Base-by-base conservation (phyloP, 2,113 vertebrate genomes). In the Hippocampus comes region DNA sequence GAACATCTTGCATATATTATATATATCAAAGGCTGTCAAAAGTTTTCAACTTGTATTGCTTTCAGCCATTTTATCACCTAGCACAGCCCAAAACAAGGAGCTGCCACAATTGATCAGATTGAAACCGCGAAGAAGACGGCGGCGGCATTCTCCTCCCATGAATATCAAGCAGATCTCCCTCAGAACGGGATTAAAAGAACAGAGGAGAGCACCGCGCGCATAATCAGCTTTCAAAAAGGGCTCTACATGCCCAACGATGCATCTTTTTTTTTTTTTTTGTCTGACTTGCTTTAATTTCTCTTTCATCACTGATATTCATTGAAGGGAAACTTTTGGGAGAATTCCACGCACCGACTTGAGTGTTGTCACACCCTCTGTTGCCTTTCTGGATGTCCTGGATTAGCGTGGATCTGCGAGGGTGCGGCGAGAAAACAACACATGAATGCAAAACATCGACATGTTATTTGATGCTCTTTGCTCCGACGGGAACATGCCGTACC, bases 361-460 rank as follows among this genome's bases (percentile, higher is more conserved):
- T 72, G 82, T 91, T 92, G 78, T 93, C 87, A 80, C 97, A 99
- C 80, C 96, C 96, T 76, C 70, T 82, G 70, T 90, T 96, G 80
- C 97, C 96, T 2, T 80, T 87, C 88, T 94, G 89, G 73, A 99
- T 80, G 67, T 98, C 97, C 83, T 99, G 97, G 82, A 94, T 93
- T 86, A 98, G 82, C 72, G 71, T 77, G 27, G 86, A 83, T 78
- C 95, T 97, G 85, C 53, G 70, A 63, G 76, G 27, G 12, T 67
- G 74, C 5, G 9, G 21, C 65, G 49, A 75, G 72, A 41, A 78
- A 42, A 73, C 1, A 78, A 80, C 21, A 77, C 14, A 56, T 70
- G 42, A 42, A 23, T 51, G 17, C 20, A 72, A 72, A 67, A 34
- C 65, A 67, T 60, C 49, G 75, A 73, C 23, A 68, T 42, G 34